Evolutionary conservation across 1,140 invertebrate species (phyloP), one percentile per base, ranked within the genome.

Genomic region (Notospermus geniculatus): DNA sequence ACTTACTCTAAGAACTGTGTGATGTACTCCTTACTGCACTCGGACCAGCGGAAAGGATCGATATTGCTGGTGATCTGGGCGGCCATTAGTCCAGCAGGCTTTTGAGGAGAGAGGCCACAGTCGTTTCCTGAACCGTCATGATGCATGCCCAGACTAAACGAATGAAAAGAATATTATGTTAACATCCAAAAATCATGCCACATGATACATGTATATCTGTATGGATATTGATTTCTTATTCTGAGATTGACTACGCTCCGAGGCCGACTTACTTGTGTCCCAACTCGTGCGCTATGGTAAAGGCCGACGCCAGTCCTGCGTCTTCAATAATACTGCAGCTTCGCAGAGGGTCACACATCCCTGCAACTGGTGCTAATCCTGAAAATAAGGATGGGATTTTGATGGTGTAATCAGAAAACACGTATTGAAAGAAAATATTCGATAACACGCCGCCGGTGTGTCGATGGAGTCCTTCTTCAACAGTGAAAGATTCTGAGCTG

Each of bases 251-350:
- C n/a, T n/a, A n/a, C n/a, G n/a, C n/a, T n/a, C n/a, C n/a, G n/a
- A n/a, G n/a, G n/a, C n/a, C n/a, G 5, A 55, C 89, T 87, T 81
- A 95, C 92, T 93, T 94, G 83, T 95, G 92, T 59, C 92, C 92
- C 72, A 95, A 84, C 82, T 95, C 92, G 75, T 95, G 92, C 15
- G 92, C 91, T 66, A 94, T 92, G 22, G 91, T 95, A 77, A 92
- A 92, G 2, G 91, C 91, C 43, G 93, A 85, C 68, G 89, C 90
- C 60, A 95, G 88, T 36, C 92, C 92, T 78, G 92, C 93, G 83
- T 95, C 92, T 80, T 94, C 90, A 75, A 93, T 93, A 67, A 94
- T 90, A 71, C 89, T 93, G 80, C 92, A 94, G 71, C 90, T 92
- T 57, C 89, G 85, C 72, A 89, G 87, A 1, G 88, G 87, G 70